A percentile compares a stretch with the other conserved stretches of the same genome.
Conservation (phyloP, 2,797 vertebrate species). For the Otolemur crassicaudatus region DNA sequence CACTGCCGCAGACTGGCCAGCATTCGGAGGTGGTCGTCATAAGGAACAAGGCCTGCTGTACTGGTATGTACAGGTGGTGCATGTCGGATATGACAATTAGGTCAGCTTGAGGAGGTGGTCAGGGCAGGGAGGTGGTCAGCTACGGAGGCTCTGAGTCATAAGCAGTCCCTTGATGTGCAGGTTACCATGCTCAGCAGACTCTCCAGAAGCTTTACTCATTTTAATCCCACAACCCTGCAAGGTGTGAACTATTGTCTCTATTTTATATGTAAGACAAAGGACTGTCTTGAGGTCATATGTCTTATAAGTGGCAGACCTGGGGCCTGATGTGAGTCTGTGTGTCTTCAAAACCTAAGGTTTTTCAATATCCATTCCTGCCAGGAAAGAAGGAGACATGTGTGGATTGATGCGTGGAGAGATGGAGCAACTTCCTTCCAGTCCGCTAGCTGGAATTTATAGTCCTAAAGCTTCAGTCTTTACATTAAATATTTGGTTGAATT, state of each 20-base stretch:
- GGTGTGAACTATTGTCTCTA: fast-evolving
- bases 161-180: fast-evolving
- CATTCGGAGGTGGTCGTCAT: no score
- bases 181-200: background rate
- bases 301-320: background rate
- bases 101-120: no score
- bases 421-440: background rate
- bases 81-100: no score
- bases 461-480: background rate
- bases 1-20: no score
- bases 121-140: no score
- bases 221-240: no score
- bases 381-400: no score
- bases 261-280: background rate
- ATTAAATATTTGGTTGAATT: background rate
- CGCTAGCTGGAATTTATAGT: background rate
- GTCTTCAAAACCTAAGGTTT: background rate
- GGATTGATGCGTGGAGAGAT: background rate
- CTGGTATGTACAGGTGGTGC: no score
- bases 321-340: background rate
- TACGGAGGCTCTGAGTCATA: no score
- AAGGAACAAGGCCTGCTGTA: no score
- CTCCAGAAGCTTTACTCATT: background rate
- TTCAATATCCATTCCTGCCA: fast-evolving
- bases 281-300: background rate